Evolutionary conservation across 2,797 vertebrate species (phyloP).

Genomic region (Caiman crocodilus): DNA sequence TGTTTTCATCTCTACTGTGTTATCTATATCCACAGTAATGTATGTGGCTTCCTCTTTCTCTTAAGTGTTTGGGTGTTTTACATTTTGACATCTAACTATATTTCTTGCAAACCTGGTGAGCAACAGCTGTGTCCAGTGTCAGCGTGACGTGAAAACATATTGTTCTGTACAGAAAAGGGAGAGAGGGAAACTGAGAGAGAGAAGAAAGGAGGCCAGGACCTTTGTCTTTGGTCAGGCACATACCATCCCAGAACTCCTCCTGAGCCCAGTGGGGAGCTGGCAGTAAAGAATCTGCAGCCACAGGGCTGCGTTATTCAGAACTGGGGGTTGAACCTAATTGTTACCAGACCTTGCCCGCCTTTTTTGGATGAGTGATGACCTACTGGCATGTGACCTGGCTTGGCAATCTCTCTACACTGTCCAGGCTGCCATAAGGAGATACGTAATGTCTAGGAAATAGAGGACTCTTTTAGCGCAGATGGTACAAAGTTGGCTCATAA

Average conservation of each 20-base stretch:
- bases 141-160: slow-evolving; percentile 56
- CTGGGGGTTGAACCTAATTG: slow-evolving; percentile 85
- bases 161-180: slow-evolving; percentile 44
- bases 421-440: slow-evolving; percentile 81
- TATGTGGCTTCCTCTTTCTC: slow-evolving; percentile 33
- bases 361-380: slow-evolving; percentile 83
- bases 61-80: background rate
- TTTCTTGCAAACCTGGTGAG: slow-evolving; percentile 60
- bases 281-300: slow-evolving; percentile 86
- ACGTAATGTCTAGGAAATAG: slow-evolving; percentile 85
- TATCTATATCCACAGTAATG: slow-evolving; percentile 3
- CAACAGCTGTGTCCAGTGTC: slow-evolving; percentile 69
- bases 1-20: background rate
- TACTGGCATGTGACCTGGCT: slow-evolving; percentile 84
- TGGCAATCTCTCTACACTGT: slow-evolving; percentile 80
- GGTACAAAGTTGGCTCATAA: slow-evolving; percentile 84
- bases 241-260: slow-evolving; percentile 81
- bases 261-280: slow-evolving; percentile 86
- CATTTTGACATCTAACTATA: background rate
- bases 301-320: slow-evolving; percentile 82
- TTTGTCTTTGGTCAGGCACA: slow-evolving; percentile 73
- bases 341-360: slow-evolving; percentile 86
- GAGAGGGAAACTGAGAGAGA: slow-evolving; percentile 15
- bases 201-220: slow-evolving; percentile 46
- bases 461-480: slow-evolving; percentile 82